These are phyloP conservation scores for Ips typographus DNA, from an alignment of 1,140 invertebrate species.

Conservation along the genomic window DNA sequence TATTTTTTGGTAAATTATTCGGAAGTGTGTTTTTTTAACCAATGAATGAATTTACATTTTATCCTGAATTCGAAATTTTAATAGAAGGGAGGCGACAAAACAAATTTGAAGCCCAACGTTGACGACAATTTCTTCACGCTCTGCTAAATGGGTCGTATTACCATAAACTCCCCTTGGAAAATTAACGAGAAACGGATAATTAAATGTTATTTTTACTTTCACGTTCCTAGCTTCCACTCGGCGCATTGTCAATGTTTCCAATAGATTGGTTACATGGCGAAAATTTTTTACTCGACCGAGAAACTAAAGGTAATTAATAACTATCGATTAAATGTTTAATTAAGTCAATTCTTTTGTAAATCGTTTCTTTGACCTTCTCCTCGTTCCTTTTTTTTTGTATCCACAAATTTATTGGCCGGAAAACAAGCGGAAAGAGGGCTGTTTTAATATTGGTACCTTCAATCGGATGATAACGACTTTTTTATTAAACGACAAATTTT, in stretches of 20 bases:
- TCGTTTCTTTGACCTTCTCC: too few relatives aligned
- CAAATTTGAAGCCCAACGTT: slow-evolving; percentile 22
- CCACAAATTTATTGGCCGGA: too few relatives aligned
- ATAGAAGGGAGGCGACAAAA: slow-evolving; percentile 6
- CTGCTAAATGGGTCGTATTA: slow-evolving; percentile 19
- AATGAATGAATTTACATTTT: slow-evolving; percentile 18
- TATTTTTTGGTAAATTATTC: too few relatives aligned
- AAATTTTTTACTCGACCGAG: background rate
- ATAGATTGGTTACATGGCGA: background rate
- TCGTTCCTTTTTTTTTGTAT: too few relatives aligned
- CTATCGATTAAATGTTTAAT: too few relatives aligned
- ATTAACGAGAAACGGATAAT: slow-evolving; percentile 25
- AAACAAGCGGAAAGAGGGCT: too few relatives aligned
- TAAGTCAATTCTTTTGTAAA: too few relatives aligned
- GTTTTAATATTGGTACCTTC: too few relatives aligned
- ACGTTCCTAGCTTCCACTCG: background rate
- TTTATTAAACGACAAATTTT: too few relatives aligned
- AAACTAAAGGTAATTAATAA: too few relatives aligned
- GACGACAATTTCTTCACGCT: slow-evolving; percentile 26
- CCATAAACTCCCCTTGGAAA: slow-evolving; percentile 22
- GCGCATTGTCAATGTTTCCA: background rate
- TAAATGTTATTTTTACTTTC: slow-evolving; percentile 23
- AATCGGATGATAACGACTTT: too few relatives aligned
- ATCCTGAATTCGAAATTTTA: slow-evolving; percentile 15
- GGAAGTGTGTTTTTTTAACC: too few relatives aligned